A percentile compares a stretch with the other conserved stretches of the same genome.
phyloP scores from a whole-genome alignment of 1,140 invertebrate genomes.

The Vanessa tameamea region DNA sequence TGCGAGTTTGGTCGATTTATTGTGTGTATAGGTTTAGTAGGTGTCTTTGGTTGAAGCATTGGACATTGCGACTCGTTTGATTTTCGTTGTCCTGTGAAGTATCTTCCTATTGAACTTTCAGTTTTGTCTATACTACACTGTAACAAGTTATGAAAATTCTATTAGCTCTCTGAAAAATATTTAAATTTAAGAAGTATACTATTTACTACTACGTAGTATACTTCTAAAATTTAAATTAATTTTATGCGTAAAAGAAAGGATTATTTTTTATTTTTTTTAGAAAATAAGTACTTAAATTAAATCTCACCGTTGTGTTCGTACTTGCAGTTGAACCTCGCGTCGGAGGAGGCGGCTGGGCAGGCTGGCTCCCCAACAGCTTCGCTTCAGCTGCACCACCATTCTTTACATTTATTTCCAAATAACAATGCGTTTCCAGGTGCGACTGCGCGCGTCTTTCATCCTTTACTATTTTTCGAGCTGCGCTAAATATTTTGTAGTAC shows the following conservation, averaged over 20 bases:
- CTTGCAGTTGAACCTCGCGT: conserved; percentile 81
- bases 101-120: conserved; percentile 81
- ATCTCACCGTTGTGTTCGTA: conserved; percentile 84
- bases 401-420: conserved; percentile 86
- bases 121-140: conserved; percentile 84
- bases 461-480: conserved; percentile 90
- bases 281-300: conserved; percentile 12
- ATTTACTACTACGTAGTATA: too few species aligned
- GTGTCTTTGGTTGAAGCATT: conserved; percentile 82
- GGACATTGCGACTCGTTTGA: conserved; percentile 89
- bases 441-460: conserved; percentile 93
- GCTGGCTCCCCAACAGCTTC: conserved; percentile 80
- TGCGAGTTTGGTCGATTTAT: conserved; percentile 66
- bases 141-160: conserved; percentile 64
- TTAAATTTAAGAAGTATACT: not conserved
- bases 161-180: not conserved
- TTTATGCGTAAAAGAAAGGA: too few species aligned
- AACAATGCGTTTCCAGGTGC: conserved; percentile 89
- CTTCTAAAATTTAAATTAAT: too few species aligned
- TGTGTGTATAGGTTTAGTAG: conserved; percentile 72
- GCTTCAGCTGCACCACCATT: conserved; percentile 85
- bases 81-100: conserved; percentile 83
- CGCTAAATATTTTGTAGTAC: conserved; percentile 94
- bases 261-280: too few species aligned
- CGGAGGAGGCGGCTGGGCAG: conserved; percentile 64